Conservation (phyloP, 2,888 invertebrate species). For the Sthenelais limicola region DNA sequence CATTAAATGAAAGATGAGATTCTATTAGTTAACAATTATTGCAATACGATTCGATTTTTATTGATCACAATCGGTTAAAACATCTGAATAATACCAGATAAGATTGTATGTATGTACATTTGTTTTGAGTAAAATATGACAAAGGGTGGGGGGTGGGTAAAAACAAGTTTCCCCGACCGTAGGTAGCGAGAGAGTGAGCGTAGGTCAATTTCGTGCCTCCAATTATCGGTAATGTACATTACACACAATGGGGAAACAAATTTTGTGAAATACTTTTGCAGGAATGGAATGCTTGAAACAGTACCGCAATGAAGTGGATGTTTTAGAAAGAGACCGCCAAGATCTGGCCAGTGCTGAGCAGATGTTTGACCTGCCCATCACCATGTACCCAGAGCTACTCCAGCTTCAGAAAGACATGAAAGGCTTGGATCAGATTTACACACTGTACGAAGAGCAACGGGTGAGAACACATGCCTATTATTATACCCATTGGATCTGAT, state of each 20-base stretch:
- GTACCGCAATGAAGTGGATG: conserved; percentile 79
- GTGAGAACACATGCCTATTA: conserved; percentile 55
- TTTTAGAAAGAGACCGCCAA: conserved; percentile 79
- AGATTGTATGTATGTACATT: not conserved
- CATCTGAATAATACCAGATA: not conserved
- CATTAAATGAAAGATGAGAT: no score
- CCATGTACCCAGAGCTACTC: conserved; percentile 84
- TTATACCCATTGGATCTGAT: no score
- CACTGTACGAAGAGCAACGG: conserved; percentile 85
- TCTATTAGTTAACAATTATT: no score
- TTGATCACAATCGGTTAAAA: no score
- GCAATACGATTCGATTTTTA: no score
- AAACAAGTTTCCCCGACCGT: no score
- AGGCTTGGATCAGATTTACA: conserved; percentile 81
- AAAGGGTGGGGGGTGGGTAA: no score
- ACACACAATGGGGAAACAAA: no score
- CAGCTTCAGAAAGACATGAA: conserved; percentile 73
- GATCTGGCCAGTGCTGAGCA: conserved; percentile 83
- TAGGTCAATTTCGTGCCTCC: no score
- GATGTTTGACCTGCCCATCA: conserved; percentile 88
- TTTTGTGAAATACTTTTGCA: conserved; percentile 44
- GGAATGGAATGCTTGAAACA: conserved; percentile 74
- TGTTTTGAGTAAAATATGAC: no score
- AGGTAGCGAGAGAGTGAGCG: no score
- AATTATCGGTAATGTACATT: no score